Evolutionary conservation across 2,113 vertebrate genomes (phyloP).

Genomic region (Cyanocitta stelleri): DNA sequence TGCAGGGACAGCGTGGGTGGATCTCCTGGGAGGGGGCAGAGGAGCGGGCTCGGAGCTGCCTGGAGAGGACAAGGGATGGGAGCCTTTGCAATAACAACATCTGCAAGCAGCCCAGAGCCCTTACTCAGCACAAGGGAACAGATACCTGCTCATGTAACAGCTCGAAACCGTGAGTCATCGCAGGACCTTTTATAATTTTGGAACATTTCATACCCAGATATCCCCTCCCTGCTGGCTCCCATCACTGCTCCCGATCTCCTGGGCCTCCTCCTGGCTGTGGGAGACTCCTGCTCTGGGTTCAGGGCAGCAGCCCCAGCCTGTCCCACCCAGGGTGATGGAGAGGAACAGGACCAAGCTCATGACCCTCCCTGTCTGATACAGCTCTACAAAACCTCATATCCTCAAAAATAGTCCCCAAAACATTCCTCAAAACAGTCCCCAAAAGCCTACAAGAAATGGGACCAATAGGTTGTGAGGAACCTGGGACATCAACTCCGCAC

Average conservation of each 20-base stretch:
- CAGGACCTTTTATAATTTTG: constrained; percentile 19
- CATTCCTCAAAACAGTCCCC: not conserved
- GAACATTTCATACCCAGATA: constrained; percentile 17
- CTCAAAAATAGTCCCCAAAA: not conserved
- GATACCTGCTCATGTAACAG: constrained; percentile 21
- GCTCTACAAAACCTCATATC: not conserved
- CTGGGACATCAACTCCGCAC: not conserved
- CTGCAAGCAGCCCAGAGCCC: not conserved
- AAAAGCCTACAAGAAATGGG: not conserved
- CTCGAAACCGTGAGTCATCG: constrained; percentile 34
- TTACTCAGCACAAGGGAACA: constrained; percentile 43
- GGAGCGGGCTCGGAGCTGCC: not conserved
- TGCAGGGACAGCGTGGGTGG: not conserved
- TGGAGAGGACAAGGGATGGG: not conserved
- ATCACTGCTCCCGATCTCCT: not conserved
- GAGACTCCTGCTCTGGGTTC: not conserved
- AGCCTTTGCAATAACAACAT: not conserved
- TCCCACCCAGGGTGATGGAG: not conserved
- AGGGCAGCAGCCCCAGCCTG: not conserved
- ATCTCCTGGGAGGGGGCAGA: not conserved
- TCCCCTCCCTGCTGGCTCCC: not conserved
- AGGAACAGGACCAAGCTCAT: not conserved
- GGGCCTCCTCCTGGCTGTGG: not conserved
- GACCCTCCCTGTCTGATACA: not conserved
- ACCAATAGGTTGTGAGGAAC: not conserved